Conservation (phyloP, 1,140 invertebrate genomes). For the Ceratosolen solmsi region DNA sequence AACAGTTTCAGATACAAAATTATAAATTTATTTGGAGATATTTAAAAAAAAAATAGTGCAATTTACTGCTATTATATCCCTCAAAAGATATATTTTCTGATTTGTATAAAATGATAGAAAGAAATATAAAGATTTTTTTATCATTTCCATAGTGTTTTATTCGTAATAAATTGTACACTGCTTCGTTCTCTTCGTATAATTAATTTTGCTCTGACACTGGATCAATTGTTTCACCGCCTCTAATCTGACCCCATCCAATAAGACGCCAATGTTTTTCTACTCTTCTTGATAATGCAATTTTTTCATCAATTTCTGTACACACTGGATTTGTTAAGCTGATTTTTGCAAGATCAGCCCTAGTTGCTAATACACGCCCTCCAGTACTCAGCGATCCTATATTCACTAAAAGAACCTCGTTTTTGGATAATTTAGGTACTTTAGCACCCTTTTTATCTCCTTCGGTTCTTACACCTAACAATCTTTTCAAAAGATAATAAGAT, state of each 20-base stretch:
- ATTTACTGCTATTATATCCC: background rate
- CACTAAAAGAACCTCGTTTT: constrained; percentile 87
- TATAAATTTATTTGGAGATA: no score
- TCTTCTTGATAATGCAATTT: constrained; percentile 97
- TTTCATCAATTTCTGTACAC: constrained; percentile 98
- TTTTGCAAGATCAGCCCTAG: constrained; percentile 98
- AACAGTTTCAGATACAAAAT: no score
- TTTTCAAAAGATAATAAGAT: constrained; percentile 96
- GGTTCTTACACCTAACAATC: constrained; percentile 96
- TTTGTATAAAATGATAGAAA: constrained; percentile 7
- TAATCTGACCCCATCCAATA: constrained; percentile 98
- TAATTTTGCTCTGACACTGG: constrained; percentile 73
- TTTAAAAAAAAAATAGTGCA: background rate
- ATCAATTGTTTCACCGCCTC: constrained; percentile 91
- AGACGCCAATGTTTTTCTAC: constrained; percentile 99
- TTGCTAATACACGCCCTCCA: constrained; percentile 95
- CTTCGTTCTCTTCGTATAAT: constrained; percentile 43
- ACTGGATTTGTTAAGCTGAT: constrained; percentile 97
- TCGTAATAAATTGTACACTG: constrained; percentile 46
- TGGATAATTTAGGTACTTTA: constrained; percentile 80
- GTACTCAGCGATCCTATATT: constrained; percentile 99
- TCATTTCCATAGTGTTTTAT: constrained; percentile 46
- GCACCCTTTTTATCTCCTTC: constrained; percentile 99
- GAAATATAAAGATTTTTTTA: constrained; percentile 1
- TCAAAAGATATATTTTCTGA: background rate